These are phyloP conservation scores for Apogon talboti DNA, from an alignment of 2,797 vertebrate species.

Conservation along the genomic window DNA sequence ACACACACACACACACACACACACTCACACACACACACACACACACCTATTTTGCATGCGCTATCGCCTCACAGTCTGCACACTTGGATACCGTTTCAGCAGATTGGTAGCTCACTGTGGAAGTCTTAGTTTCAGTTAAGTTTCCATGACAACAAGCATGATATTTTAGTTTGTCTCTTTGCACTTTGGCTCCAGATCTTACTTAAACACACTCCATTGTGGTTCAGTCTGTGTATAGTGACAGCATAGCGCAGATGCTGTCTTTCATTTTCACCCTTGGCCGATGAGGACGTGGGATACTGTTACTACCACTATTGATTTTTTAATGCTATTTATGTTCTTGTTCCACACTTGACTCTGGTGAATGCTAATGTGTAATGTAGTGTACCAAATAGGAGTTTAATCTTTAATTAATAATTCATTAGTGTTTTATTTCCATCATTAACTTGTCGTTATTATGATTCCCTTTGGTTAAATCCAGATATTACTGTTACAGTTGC, in stretches of 20 bases:
- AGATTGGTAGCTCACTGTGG: conserved; percentile 14
- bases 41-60: background rate
- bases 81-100: conserved; percentile 47
- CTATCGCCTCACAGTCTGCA: conserved; percentile 26
- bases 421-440: background rate
- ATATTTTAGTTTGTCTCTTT: background rate
- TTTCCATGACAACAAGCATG: background rate
- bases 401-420: too few species aligned
- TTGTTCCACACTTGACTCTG: conserved; percentile 19
- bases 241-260: conserved; percentile 32
- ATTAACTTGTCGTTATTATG: conserved; percentile 2
- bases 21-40: too few species aligned
- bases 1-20: too few species aligned
- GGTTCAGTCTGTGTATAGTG: conserved; percentile 14
- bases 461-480: background rate
- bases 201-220: conserved; percentile 9
- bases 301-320: conserved; percentile 47
- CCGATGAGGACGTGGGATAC: conserved; percentile 30
- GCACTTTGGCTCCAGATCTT: background rate
- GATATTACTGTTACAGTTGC: too few species aligned
- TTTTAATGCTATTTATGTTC: conserved; percentile 38
- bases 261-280: conserved; percentile 24
- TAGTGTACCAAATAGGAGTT: background rate
- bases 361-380: conserved; percentile 4
- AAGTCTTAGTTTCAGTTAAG: background rate